Conservation (phyloP, 2,797 vertebrate genomes). For the Sebastes wilsoni region DNA sequence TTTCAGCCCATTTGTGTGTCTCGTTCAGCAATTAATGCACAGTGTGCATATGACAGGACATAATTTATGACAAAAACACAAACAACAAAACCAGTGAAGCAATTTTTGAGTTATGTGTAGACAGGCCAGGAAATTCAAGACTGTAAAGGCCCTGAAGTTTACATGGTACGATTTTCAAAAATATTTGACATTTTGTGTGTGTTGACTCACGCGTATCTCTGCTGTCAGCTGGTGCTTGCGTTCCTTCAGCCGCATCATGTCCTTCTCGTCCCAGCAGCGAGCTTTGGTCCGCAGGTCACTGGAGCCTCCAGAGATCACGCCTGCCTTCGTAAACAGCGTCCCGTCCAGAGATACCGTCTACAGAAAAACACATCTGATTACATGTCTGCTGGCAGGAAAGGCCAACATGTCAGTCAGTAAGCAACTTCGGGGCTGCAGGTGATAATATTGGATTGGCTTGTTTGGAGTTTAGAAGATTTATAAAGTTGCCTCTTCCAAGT, state of each 20-base stretch:
- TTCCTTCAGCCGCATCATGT: slow-evolving; percentile 86
- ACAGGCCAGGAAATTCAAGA: not conserved
- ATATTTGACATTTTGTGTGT: not conserved
- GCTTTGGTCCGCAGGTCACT: slow-evolving; percentile 89
- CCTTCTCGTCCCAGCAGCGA: slow-evolving; percentile 92
- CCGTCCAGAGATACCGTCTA: slow-evolving; percentile 94
- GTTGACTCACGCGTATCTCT: slow-evolving; percentile 86
- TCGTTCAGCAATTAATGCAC: not conserved
- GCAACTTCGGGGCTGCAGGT: not conserved
- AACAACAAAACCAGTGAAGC: not conserved
- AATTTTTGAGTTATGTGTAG: not conserved
- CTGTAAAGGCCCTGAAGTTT: not conserved
- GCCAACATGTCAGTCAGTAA: not conserved
- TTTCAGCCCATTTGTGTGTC: not conserved
- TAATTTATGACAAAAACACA: not conserved
- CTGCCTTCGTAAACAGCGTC: slow-evolving; percentile 93
- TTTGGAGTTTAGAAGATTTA: not conserved
- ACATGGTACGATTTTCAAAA: not conserved
- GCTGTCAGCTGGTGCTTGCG: slow-evolving; percentile 81
- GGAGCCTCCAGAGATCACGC: slow-evolving; percentile 94
- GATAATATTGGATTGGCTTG: not conserved
- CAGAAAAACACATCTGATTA: not conserved
- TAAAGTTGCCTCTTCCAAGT: not conserved
- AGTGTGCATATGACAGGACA: not conserved
- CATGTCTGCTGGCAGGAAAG: not conserved